Evolutionary conservation across 2,888 invertebrate species (phyloP).

Genomic region (Anthoptus insignis): DNA sequence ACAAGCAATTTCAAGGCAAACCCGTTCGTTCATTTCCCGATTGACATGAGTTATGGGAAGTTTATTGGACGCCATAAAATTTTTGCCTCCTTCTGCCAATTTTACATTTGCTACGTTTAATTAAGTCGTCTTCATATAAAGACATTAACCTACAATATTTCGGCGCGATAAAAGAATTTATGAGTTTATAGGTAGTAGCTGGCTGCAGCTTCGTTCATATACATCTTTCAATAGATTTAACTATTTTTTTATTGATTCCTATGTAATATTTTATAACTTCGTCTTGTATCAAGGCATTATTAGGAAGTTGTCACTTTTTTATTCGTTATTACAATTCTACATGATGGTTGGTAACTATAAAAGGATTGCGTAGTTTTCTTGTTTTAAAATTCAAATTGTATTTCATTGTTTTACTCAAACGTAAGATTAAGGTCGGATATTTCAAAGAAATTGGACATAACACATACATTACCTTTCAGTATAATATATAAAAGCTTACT

Average conservation of each 20-base stretch:
- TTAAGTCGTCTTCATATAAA: not conserved
- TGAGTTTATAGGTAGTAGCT: not conserved
- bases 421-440: too few species aligned
- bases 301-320: too few species aligned
- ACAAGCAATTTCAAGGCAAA: conserved; percentile 27
- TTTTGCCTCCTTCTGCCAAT: conserved; percentile 5
- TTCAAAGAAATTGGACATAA: too few species aligned
- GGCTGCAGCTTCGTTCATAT: not conserved
- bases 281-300: too few species aligned
- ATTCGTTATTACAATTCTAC: too few species aligned
- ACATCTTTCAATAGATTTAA: not conserved
- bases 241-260: not conserved
- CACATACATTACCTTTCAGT: not conserved
- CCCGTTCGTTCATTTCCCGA: not conserved
- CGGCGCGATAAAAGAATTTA: not conserved
- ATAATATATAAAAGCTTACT: not conserved
- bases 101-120: not conserved
- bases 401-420: too few species aligned
- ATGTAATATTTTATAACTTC: too few species aligned
- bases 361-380: too few species aligned
- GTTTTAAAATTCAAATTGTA: too few species aligned
- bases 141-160: not conserved
- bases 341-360: too few species aligned
- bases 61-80: not conserved
- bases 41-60: conserved; percentile 11